Evolutionary conservation across 2,797 vertebrate genomes (phyloP), one percentile per base, ranked within the genome.

Genomic region (Ciconia nigra): DNA sequence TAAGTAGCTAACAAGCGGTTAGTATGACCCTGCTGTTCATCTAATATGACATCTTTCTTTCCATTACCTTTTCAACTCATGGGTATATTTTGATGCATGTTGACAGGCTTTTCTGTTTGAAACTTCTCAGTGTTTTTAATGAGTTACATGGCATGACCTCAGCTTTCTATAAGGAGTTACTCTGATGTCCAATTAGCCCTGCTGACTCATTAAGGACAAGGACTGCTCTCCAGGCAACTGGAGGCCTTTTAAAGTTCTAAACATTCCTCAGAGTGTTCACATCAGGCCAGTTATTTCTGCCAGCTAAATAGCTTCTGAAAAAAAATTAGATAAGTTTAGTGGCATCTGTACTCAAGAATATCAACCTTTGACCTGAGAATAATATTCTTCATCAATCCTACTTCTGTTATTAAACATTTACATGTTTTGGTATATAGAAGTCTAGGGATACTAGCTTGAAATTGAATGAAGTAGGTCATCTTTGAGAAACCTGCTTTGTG

Each of bases 281-380:
- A 78, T 83, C 72, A 96, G 65, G 70, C 10, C 18, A 76, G 15
- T 74, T 96, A 89, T 91, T 97, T 85, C 84, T 92, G 46, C 62
- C 22, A 76, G 42, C 37, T 91, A 62, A 95, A 81, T 54, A 93
- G 62, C 52, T 72, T 87, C 67, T 87, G 31, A 19, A 90, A 74
- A 87, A 51, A 35, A 8, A 13, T 15, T 35, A 42, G 11, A 39
- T 81, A 24, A 81, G 8, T 26, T 71, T 81, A 71, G 35, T 83
- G 49, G 17, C n/a, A 69, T 28, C 37, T 85, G 0, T 67, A 31
- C 22, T 85, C 22, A 54, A 57, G 37, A 74, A 37, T 83, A 61
- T 83, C 49, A 67, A 1, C 35, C 33, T 90, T 49, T 92, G 70
- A 63, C 70, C n/a, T 58, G 44, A 77, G 67, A 49, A 20, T 57